Evolutionary conservation across 1,140 invertebrate genomes (phyloP), one percentile per base, ranked within the genome.

Genomic region (Phymastichus coffea): DNA sequence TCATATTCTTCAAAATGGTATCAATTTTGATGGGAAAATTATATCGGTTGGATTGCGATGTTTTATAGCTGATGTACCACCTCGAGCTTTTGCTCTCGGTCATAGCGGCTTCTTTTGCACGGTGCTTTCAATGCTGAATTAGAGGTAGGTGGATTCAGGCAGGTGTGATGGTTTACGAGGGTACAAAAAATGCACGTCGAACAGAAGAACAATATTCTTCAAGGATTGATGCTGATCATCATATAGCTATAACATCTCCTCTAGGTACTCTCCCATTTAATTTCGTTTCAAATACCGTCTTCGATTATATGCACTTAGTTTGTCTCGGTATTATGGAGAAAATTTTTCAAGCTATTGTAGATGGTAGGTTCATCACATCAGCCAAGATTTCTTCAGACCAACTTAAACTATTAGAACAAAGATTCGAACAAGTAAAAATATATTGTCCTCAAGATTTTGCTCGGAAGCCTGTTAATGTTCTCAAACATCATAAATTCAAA

Each of bases 151-250:
- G 2, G n/a, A 15, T 47, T 26, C 44, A 26, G 2, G 2, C 44
- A 4, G 26, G 26, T 28, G 44, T 47, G 8, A 47, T 47, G 44
- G 44, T 47, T 15, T 47, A 28, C 15, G 8, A 10, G 15, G 44
- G n/a, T 17, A 56, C 17, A n/a, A 49, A 44, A 22, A 10, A 61
- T 38, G 20, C n/a, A 17, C 30, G 12, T 2, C 38, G 64, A 46
- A 64, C 64, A 15, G 17, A 62, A 38, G 52, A 63, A 12, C 57
- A 68, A 40, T 68, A 66, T n/a, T n/a, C n/a, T n/a, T n/a, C n/a
- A n/a, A n/a, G n/a, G 33, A 8, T 22, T 8, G 12, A 61, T 26
- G 12, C 9, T n/a, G 46, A 62, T 20, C 53, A 57, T 23, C n/a
- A n/a, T n/a, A n/a, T n/a, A n/a, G n/a, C n/a, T n/a, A n/a, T n/a